Evolutionary conservation across 2,888 invertebrate genomes (phyloP), one percentile per base, ranked within the genome.

Genomic region (Coelopa pilipes): DNA sequence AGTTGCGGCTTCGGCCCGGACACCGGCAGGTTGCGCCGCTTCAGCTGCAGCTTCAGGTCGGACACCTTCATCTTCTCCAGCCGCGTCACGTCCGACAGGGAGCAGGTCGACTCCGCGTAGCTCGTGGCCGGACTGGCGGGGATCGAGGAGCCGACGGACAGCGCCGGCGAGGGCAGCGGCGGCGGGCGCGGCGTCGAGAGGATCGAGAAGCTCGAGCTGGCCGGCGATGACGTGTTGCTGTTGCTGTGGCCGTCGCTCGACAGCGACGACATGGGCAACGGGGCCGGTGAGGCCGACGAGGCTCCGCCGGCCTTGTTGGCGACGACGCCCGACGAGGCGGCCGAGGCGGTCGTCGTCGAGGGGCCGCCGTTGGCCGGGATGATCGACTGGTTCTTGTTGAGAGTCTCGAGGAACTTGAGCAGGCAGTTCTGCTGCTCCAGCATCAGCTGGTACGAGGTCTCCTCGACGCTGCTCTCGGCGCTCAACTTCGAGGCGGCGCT

Each of bases 1-100:
- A 99, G 89, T 85, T 97, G 96, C 11, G 97, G 96, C 85, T 99
- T 99, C 0, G 98, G 94, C 0, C 98, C 98, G 13, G 98, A 98
- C 0, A 99, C 98, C 7, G 98, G 96, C 75, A 99, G 89, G 87
- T 94, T 97, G 67, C 98, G 92, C 74, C 95, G 93, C 87, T 98
- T 98, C 81, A 98, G 91, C 86, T 98, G 98, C 74, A 94, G 94
- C 86, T 97, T 97, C 79, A 98, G 89, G 85, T 98, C 98, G 76
- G 95, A 96, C 72, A 96, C 98, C 89, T 97, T 97, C 95, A 98
- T 96, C 83, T 97, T 97, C 86, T 97, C 96, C 82, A 98, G 89
- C 76, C 96, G 93, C 34, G 92, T 90, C 21, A 89, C 75, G 81
- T 88, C 88, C 3, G 83, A 79, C 53, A 82, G 79, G 3, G 82